These are phyloP conservation scores for Automeris io DNA, from an alignment of 2,888 invertebrate species.

Conservation along the genomic window DNA sequence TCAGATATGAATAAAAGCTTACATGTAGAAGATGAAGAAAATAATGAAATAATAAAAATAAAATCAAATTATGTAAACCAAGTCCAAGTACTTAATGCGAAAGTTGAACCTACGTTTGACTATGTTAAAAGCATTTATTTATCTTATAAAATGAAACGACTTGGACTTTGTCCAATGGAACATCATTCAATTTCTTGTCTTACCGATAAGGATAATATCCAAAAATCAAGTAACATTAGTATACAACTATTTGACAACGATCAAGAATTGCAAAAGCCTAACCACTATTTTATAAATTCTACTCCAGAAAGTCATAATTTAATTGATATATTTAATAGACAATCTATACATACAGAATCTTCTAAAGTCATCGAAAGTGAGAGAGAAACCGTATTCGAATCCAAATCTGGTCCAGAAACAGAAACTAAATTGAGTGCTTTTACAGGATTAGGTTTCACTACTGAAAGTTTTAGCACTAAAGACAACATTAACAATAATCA, in stretches of 20 bases:
- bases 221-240: neutral
- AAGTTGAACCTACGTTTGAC: constrained; percentile 38
- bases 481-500: constrained; percentile 15
- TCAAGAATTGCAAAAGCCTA: neutral
- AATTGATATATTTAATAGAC: constrained; percentile 43
- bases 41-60: constrained; percentile 6
- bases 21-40: neutral
- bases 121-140: constrained; percentile 38
- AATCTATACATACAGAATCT: constrained; percentile 27
- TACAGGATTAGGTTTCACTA: constrained; percentile 16
- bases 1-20: constrained; percentile 9
- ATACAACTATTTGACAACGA: neutral
- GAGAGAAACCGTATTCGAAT: constrained; percentile 8
- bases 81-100: constrained; percentile 44
- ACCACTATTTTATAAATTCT: neutral
- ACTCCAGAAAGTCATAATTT: constrained; percentile 17
- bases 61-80: constrained; percentile 30
- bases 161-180: constrained; percentile 39
- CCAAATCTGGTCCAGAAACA: constrained; percentile 12
- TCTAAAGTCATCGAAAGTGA: constrained; percentile 26
- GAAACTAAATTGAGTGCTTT: constrained; percentile 17
- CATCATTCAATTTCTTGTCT: constrained; percentile 37
- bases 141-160: constrained; percentile 44
- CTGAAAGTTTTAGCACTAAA: constrained; percentile 15
- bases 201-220: constrained; percentile 9